These are phyloP conservation scores for Drosophila borealis DNA, from an alignment of 2,888 invertebrate species.

Conservation along the genomic window DNA sequence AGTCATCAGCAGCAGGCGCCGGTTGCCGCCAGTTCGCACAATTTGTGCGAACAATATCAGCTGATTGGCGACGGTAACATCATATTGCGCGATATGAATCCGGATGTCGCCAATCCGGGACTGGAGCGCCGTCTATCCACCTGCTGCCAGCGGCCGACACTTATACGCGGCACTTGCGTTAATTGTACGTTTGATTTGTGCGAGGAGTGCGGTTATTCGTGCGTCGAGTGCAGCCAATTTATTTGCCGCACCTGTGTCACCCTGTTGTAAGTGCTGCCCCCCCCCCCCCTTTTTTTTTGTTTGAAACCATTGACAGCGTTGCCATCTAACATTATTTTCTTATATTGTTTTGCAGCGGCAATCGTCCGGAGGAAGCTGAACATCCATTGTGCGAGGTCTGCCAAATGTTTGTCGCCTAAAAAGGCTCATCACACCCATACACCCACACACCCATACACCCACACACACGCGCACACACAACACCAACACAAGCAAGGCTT, in stretches of 20 bases:
- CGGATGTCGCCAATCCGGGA: constrained; percentile 50
- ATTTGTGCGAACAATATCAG: constrained; percentile 58
- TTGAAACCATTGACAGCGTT: no score
- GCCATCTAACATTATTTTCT: no score
- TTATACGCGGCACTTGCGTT: constrained; percentile 64
- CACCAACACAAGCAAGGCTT: not conserved
- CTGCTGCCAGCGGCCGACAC: constrained; percentile 65
- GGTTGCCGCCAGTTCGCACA: not conserved
- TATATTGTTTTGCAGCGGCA: constrained; percentile 53
- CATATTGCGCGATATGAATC: constrained; percentile 56
- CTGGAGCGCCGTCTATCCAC: constrained; percentile 52
- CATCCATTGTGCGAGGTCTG: constrained; percentile 76
- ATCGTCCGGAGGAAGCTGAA: constrained; percentile 58
- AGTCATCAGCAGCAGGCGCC: not conserved
- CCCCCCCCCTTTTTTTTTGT: no score
- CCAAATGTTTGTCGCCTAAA: constrained; percentile 55
- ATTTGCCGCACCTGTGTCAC: constrained; percentile 76
- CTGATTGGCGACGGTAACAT: constrained; percentile 74
- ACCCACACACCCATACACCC: not conserved
- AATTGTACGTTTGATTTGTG: constrained; percentile 74
- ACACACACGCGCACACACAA: not conserved
- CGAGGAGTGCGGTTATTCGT: constrained; percentile 80
- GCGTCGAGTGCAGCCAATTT: constrained; percentile 70
- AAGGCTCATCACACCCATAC: not conserved
- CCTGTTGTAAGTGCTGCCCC: constrained; percentile 69